Conservation (phyloP, 37 sponge, comb jelly and placozoan genomes). For the Chondrosia reniformis region DNA sequence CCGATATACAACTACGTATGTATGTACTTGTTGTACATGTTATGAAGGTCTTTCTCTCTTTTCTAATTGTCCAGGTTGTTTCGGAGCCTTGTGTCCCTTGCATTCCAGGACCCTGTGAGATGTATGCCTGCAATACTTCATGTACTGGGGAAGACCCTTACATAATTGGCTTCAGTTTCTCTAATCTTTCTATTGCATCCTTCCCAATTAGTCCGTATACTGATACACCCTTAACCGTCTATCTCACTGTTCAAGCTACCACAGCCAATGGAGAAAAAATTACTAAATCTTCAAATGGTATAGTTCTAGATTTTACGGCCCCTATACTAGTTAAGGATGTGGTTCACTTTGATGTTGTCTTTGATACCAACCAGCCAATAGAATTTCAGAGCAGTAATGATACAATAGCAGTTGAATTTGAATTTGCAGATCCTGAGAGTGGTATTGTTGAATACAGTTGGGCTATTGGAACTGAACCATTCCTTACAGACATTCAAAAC, state of each 20-base stretch:
- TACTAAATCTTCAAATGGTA: slow-evolving; percentile 52
- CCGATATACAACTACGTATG: too few species aligned
- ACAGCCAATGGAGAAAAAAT: slow-evolving; percentile 62
- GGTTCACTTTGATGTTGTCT: slow-evolving; percentile 65
- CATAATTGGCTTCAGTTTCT: slow-evolving; percentile 37
- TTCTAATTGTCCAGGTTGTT: slow-evolving; percentile 42
- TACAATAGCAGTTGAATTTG: slow-evolving; percentile 66
- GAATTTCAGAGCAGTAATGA: slow-evolving; percentile 66
- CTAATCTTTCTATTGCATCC: slow-evolving; percentile 53
- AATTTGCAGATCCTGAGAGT: slow-evolving; percentile 63
- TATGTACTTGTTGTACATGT: too few species aligned
- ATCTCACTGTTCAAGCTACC: slow-evolving; percentile 61
- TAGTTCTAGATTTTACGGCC: slow-evolving; percentile 68
- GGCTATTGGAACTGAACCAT: slow-evolving; percentile 60
- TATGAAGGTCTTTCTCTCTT: too few species aligned
- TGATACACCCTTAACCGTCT: slow-evolving; percentile 38
- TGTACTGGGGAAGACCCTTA: slow-evolving; percentile 51
- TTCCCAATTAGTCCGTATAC: slow-evolving; percentile 26
- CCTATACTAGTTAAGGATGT: slow-evolving; percentile 34
- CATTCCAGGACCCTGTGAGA: slow-evolving; percentile 45
- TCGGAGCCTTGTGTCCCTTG: slow-evolving; percentile 53
- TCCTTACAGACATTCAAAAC: slow-evolving; percentile 33
- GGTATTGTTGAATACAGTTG: slow-evolving; percentile 69
- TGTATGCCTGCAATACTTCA: slow-evolving; percentile 45
- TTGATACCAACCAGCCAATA: slow-evolving; percentile 29